Evolutionary conservation across 2,888 invertebrate species (phyloP), one percentile per base, ranked within the genome.

Genomic region (Phrixothrix hirtus): DNA sequence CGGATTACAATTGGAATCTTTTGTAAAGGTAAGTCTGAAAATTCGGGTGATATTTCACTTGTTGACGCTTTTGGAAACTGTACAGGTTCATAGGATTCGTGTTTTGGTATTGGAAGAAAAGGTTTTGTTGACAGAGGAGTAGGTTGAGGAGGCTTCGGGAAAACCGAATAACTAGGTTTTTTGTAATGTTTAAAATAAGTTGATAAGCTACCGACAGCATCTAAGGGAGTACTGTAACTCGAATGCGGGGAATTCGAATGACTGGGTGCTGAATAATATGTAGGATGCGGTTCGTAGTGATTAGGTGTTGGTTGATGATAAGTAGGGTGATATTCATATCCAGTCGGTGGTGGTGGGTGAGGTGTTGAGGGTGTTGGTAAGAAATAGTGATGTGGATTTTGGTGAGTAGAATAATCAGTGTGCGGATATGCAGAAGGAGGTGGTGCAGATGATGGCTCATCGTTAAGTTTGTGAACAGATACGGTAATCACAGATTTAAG

Each of bases 401-500:
- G 25, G 21, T 10, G 25, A 26, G 7, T 13, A 12, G 26, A 16
- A 37, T 37, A 13, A 25, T 37, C 39, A 30, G 29, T n/a, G n/a
- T 27, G 31, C n/a, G 13, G 16, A 1, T 5, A 29, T 31, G 11
- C 30, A 39, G 39, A 43, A 26, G 25, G 11, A 7, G 38, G 26
- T 5, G 27, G 16, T 17, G 29, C n/a, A 13, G 34, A 11, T 5
- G 13, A 3, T 10, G 9, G 9, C 25, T 31, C 47, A 9, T 47
- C 12, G 9, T 31, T 30, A 6, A n/a, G 17, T 13, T 32, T 31
- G 4, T 30, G 3, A 7, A 21, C 11, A 41, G 17, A 17, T 12
- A 42, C 13, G 27, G 43, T 14, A 16, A 37, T 12, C 13, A 31
- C 12, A 31, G 14, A 12, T 16, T 42, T 39, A 25, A 41, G 7